A percentile compares a stretch with the other conserved stretches of the same genome.
These are phyloP conservation scores for Drosophila kanapiae DNA, from an alignment of 1,140 invertebrate genomes.

Conservation along the genomic window DNA sequence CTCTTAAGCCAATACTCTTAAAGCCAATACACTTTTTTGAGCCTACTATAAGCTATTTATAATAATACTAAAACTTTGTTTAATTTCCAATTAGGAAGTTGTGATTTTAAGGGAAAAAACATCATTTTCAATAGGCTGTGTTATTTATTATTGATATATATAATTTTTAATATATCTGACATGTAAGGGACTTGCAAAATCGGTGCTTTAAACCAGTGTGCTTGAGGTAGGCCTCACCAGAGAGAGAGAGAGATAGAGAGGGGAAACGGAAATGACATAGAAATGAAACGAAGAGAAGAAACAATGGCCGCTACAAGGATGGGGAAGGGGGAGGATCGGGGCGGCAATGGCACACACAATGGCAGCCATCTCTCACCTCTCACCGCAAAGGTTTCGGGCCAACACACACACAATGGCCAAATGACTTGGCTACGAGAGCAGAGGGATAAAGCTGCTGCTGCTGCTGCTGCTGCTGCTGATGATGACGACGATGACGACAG, in stretches of 20 bases:
- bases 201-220: constrained; percentile 3
- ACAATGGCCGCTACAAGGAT: constrained; percentile 52
- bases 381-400: constrained; percentile 51
- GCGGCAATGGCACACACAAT: constrained; percentile 22
- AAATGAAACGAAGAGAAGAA: constrained; percentile 77
- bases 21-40: too few species aligned
- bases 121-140: too few species aligned
- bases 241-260: constrained; percentile 2
- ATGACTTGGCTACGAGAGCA: constrained; percentile 41
- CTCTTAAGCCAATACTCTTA: too few species aligned
- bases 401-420: constrained; percentile 49
- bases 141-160: too few species aligned
- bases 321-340: neutral
- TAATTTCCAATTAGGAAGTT: too few species aligned
- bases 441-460: constrained; percentile 22
- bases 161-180: too few species aligned
- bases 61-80: too few species aligned
- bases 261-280: constrained; percentile 74
- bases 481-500: constrained; percentile 44
- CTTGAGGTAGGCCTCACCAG: neutral
- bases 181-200: neutral
- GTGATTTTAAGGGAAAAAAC: too few species aligned
- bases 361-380: constrained; percentile 43
- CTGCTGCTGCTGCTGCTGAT: constrained; percentile 9
- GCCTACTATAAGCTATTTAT: too few species aligned